A percentile compares a stretch with the other conserved stretches of the same genome.
Conservation (phyloP, 1,140 invertebrate genomes). For the Araneus ventricosus region DNA sequence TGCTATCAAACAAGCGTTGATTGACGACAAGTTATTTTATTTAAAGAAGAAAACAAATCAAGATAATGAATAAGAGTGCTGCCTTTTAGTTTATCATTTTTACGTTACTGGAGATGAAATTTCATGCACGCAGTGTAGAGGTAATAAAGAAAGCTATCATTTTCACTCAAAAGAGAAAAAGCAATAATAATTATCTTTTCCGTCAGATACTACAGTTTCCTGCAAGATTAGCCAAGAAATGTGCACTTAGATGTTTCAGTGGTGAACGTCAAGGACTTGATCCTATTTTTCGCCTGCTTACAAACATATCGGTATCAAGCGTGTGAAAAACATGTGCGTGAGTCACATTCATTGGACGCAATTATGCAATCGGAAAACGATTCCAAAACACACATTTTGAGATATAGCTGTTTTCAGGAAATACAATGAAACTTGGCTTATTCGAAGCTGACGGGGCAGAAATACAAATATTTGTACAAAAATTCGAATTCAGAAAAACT, state of each 20-base stretch:
- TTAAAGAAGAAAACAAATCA: not conserved
- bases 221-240: not conserved
- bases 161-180: not conserved
- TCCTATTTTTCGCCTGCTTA: not conserved
- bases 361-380: no score
- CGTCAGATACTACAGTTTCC: constrained; percentile 20
- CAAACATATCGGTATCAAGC: not conserved
- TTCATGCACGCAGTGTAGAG: not conserved
- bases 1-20: not conserved
- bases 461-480: no score
- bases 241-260: not conserved
- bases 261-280: not conserved
- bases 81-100: not conserved
- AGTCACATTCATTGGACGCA: no score
- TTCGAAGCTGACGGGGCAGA: no score
- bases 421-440: no score
- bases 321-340: no score
- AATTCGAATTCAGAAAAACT: no score
- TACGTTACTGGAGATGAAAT: not conserved
- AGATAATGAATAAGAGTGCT: not conserved
- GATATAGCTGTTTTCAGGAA: no score
- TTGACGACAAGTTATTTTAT: not conserved
- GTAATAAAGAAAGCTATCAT: not conserved
- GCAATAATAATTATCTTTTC: constrained; percentile 31
- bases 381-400: no score